A percentile compares a stretch with the other conserved stretches of the same genome.
Conservation (phyloP, 2,888 invertebrate species). For the Cryptocephalus primarius region DNA sequence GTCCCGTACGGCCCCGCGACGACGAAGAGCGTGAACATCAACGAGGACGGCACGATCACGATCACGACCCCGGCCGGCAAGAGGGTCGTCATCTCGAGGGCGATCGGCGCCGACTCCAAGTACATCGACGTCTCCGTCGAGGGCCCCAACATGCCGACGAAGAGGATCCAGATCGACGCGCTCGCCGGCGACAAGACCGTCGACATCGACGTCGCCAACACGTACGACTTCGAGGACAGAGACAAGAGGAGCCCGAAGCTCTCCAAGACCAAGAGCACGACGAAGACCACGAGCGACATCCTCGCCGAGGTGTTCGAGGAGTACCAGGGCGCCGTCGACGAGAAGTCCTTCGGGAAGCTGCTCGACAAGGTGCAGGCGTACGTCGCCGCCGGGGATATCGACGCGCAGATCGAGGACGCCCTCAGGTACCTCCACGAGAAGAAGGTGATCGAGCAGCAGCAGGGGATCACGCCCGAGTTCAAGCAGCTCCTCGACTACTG, state of each 20-base stretch:
- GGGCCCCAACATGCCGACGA: conserved; percentile 14
- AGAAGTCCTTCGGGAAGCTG: conserved; percentile 12
- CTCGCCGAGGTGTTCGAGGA: conserved; percentile 13
- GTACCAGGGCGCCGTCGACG: conserved; percentile 15
- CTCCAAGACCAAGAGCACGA: background rate
- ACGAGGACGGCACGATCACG: conserved; percentile 18
- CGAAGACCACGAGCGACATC: conserved; percentile 10
- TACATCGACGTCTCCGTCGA: conserved; percentile 14
- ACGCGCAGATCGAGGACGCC: conserved; percentile 10
- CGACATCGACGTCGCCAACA: conserved; percentile 1
- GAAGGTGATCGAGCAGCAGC: background rate
- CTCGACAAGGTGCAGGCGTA: conserved; percentile 12
- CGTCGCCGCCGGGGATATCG: conserved; percentile 14
- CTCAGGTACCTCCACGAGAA: conserved; percentile 3
- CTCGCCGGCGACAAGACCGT: conserved; percentile 6
- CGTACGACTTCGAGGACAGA: conserved; percentile 4
- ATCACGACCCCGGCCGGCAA: conserved; percentile 13
- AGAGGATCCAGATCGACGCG: conserved; percentile 16
- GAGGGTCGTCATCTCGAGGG: conserved; percentile 13
- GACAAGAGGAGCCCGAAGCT: conserved; percentile 8
- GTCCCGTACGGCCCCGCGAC: too few relatives aligned
- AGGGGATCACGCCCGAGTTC: background rate
- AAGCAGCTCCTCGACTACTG: too few relatives aligned
- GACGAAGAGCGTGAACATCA: conserved; percentile 10
- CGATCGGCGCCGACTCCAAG: conserved; percentile 10